Base-by-base conservation (phyloP, 2,113 vertebrate species). In the Trochalopteron elliotii region DNA sequence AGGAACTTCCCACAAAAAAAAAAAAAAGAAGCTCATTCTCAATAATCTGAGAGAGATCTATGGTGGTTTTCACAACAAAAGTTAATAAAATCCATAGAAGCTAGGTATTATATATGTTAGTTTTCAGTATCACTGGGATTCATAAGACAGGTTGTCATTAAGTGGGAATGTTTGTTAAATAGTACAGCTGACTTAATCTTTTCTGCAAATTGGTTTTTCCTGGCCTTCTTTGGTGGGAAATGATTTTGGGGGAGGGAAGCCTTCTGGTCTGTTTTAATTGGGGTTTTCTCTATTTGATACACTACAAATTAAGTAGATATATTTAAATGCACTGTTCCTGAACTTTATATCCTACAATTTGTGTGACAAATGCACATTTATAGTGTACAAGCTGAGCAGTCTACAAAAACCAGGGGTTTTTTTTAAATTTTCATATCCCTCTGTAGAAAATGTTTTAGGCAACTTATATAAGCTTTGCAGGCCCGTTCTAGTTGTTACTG, bases 321-420 rank as follows among this genome's bases (percentile, higher is more conserved):
- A 39, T 94, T 91, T 39, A 47, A 83, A 57, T 31, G 2, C 3
- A 28, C 2, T 18, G 13, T 68, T 11, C 22, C 55, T 89, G 61
- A 82, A 64, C 30, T 63, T 69, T 53, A 5, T 57, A 19, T 68
- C 10, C 70, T 37, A 78, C 15, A 14, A 11, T 47, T 80, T 89
- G 44, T 44, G 21, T 39, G 45, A 23, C 7, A 30, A 77, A 69
- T 0, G 0, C 19, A 35, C 8, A 17, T 89, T 69, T 75, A 22
- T 33, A 50, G 11, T 19, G 25, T 30, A 39, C 16, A 82, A 65
- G 6, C 13, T 44, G 15, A 72, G 42, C 35, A 44, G 30, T 81
- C 22, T 35, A 13, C 11, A 33, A 65, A 81, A 20, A 4, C 1
- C 2, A n/a, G n/a, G n/a, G n/a, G n/a, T 30, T 0, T 39, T 63